Percentiles rank a stretch among this genome's conserved stretches.
Conservation (phyloP, 2,797 vertebrate genomes). For the Eurystomus glaucurus region DNA sequence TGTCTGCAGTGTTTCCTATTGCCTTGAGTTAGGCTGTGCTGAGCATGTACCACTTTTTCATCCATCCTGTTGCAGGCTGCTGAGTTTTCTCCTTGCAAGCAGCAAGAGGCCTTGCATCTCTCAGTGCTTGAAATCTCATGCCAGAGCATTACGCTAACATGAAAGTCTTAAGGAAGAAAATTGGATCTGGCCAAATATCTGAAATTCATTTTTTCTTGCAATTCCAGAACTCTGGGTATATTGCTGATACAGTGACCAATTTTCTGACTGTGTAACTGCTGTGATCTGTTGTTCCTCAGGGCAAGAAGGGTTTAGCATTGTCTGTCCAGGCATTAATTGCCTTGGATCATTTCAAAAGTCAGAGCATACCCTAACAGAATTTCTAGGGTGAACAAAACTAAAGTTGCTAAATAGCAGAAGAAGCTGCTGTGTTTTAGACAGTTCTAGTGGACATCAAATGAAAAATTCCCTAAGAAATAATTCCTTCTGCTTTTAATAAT, state of each 20-base stretch:
- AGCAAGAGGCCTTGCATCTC: background rate
- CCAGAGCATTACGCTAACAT: background rate
- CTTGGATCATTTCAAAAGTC: background rate
- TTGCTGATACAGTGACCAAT: background rate
- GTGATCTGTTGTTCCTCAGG: background rate
- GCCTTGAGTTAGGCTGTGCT: background rate
- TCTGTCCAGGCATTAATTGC: background rate
- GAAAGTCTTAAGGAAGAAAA: background rate
- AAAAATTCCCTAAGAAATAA: background rate
- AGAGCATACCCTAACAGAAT: background rate
- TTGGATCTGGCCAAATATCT: background rate
- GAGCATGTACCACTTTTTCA: background rate
- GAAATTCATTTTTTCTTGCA: background rate
- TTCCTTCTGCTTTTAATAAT: slow-evolving; percentile 31
- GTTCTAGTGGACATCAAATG: background rate
- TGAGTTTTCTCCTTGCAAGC: background rate
- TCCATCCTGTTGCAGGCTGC: background rate
- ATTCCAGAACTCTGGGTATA: background rate
- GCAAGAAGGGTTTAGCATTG: background rate
- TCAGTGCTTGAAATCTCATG: background rate
- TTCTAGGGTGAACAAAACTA: background rate
- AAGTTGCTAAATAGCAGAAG: background rate
- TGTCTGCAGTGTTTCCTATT: background rate
- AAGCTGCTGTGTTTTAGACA: background rate
- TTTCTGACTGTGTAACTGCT: background rate